Percentiles rank a stretch among this genome's conserved stretches.
phyloP scores from a whole-genome alignment of 2,113 vertebrate genomes.

The Eupsittula cactorum region DNA sequence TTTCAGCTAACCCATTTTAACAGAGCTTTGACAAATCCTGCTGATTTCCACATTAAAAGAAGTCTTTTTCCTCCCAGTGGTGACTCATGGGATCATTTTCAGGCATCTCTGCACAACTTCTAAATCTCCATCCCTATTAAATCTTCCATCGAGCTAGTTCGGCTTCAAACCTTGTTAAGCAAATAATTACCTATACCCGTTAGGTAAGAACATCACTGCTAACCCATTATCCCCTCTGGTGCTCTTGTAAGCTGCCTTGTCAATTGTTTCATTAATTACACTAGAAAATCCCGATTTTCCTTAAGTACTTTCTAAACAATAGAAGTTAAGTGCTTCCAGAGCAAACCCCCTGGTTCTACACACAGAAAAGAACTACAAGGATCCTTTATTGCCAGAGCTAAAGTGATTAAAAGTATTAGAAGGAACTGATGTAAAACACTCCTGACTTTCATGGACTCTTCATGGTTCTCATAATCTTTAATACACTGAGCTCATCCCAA shows the following conservation, averaged over 20 bases:
- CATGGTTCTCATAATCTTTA: background rate
- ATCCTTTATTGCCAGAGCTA: background rate
- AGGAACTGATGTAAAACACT: background rate
- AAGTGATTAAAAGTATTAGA: background rate
- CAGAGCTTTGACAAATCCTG: background rate
- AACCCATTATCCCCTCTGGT: background rate
- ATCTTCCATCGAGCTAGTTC: background rate
- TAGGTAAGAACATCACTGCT: background rate
- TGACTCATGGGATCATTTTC: constrained; percentile 20
- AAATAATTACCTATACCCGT: background rate
- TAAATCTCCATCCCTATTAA: background rate
- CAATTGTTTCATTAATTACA: background rate
- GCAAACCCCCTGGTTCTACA: background rate
- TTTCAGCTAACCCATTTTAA: background rate
- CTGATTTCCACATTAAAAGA: background rate
- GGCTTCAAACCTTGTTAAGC: background rate
- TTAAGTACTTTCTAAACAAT: background rate
- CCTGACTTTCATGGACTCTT: background rate
- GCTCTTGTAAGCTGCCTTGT: background rate
- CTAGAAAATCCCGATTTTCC: background rate
- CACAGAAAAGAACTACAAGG: background rate
- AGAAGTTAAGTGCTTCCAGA: background rate
- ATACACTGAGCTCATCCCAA: background rate
- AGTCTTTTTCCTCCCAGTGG: background rate
- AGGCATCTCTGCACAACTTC: background rate